These are phyloP conservation scores for Zophobas atratus DNA, from an alignment of 1,140 invertebrate genomes.

Conservation along the genomic window DNA sequence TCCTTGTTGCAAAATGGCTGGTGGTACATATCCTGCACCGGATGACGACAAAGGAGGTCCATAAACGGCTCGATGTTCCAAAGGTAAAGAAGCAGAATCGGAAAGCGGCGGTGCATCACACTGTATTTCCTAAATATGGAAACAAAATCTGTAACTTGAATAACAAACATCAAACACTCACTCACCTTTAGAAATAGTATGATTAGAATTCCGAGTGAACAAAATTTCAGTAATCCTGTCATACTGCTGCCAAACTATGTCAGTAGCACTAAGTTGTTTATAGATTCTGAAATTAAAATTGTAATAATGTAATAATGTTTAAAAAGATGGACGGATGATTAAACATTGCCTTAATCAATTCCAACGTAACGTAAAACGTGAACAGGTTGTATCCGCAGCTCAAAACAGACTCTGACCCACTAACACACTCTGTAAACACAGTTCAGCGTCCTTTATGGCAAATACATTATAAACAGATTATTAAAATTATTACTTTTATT, in stretches of 20 bases:
- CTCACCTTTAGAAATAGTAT: slow-evolving; percentile 61
- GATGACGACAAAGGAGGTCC: slow-evolving; percentile 75
- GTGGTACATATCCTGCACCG: slow-evolving; percentile 70
- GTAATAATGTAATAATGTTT: slow-evolving; percentile 52
- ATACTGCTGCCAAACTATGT: slow-evolving; percentile 56
- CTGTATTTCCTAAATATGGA: slow-evolving; percentile 75
- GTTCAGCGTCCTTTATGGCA: slow-evolving; percentile 58
- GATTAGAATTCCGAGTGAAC: slow-evolving; percentile 56
- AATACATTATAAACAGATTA: slow-evolving; percentile 49
- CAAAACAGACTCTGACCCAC: slow-evolving; percentile 64
- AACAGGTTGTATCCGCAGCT: slow-evolving; percentile 56
- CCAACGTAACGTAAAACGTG: not conserved
- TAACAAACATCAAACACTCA: slow-evolving; percentile 18
- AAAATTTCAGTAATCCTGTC: slow-evolving; percentile 59
- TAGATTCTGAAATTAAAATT: slow-evolving; percentile 61
- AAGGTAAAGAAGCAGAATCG: slow-evolving; percentile 83
- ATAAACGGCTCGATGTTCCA: slow-evolving; percentile 84
- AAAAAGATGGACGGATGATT: too few relatives aligned
- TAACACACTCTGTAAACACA: slow-evolving; percentile 65
- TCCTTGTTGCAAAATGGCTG: slow-evolving; percentile 66
- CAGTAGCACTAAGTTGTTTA: slow-evolving; percentile 55
- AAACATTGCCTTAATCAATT: too few relatives aligned
- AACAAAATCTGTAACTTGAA: not conserved
- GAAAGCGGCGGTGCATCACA: slow-evolving; percentile 82
- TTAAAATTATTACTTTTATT: not conserved